phyloP scores from a whole-genome alignment of 2,888 invertebrate genomes.

The Drosophila anomalata region DNA sequence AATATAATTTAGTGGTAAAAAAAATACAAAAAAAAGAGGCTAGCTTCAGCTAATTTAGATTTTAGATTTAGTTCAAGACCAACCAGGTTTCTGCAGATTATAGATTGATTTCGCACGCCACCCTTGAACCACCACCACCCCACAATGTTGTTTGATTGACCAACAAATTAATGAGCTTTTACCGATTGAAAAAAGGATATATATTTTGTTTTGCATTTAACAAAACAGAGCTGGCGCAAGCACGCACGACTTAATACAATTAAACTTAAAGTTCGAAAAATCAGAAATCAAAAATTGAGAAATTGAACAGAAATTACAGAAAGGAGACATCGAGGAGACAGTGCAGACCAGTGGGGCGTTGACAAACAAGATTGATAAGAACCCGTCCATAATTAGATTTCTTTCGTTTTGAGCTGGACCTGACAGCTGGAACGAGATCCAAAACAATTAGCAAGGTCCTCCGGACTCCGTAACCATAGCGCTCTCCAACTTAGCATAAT shows the following conservation, averaged over 20 bases:
- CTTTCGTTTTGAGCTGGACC: conserved; percentile 49
- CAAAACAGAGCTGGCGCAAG: conserved; percentile 66
- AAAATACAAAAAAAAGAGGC: conserved; percentile 25
- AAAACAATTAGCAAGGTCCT: conserved; percentile 26
- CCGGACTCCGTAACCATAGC: not conserved
- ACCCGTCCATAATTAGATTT: conserved; percentile 82
- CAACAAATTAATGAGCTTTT: conserved; percentile 77
- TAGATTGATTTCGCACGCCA: conserved; percentile 49
- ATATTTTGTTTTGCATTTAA: conserved; percentile 77
- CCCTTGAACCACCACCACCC: conserved; percentile 16
- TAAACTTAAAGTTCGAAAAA: conserved; percentile 18
- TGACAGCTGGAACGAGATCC: conserved; percentile 21
- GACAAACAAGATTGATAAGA: conserved; percentile 81
- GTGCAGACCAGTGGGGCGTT: conserved; percentile 40
- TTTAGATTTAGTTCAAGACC: conserved; percentile 56
- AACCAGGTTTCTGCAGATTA: conserved; percentile 69
- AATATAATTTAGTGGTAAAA: conserved; percentile 24
- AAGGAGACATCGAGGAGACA: not conserved
- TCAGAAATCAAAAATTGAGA: not conserved
- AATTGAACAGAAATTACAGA: not conserved
- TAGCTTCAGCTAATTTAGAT: conserved; percentile 51
- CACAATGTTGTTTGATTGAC: conserved; percentile 48
- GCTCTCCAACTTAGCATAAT: conserved; percentile 27
- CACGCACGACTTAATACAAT: not conserved
- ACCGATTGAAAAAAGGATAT: conserved; percentile 48